phyloP scores from a whole-genome alignment of 2,113 vertebrate species.

The Recurvirostra avosetta region DNA sequence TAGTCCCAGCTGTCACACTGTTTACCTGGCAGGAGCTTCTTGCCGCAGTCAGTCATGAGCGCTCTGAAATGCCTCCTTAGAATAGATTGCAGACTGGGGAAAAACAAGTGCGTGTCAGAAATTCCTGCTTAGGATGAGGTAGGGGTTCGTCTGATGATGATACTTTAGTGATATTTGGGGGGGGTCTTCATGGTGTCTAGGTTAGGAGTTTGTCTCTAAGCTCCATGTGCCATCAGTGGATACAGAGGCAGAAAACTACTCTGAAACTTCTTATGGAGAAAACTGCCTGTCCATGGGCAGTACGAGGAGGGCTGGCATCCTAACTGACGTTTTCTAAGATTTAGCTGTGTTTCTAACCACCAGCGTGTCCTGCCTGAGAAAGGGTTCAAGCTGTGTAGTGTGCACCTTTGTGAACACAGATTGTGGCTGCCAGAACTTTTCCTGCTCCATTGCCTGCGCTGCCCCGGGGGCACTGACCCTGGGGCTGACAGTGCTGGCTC shows the following conservation, averaged over 20 bases:
- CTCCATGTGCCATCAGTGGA: accelerated
- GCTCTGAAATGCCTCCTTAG: background rate
- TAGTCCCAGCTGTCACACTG: background rate
- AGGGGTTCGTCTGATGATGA: background rate
- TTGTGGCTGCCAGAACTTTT: background rate
- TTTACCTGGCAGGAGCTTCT: conserved; percentile 12
- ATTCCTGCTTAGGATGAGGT: background rate
- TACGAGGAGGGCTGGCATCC: background rate
- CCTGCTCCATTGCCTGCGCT: accelerated
- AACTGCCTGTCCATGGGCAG: background rate
- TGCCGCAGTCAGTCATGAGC: background rate
- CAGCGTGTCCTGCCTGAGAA: background rate
- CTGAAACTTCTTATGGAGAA: background rate
- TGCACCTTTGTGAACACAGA: background rate
- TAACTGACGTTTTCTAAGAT: background rate
- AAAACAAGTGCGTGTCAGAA: background rate
- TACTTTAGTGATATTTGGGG: background rate
- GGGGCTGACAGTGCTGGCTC: background rate
- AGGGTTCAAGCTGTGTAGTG: background rate
- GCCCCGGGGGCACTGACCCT: background rate
- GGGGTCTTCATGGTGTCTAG: background rate
- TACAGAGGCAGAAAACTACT: background rate
- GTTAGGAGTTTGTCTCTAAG: background rate
- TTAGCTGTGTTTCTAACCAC: background rate
- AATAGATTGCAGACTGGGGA: background rate